Conservation (phyloP, 2,797 vertebrate genomes). For the Takifugu rubripes region DNA sequence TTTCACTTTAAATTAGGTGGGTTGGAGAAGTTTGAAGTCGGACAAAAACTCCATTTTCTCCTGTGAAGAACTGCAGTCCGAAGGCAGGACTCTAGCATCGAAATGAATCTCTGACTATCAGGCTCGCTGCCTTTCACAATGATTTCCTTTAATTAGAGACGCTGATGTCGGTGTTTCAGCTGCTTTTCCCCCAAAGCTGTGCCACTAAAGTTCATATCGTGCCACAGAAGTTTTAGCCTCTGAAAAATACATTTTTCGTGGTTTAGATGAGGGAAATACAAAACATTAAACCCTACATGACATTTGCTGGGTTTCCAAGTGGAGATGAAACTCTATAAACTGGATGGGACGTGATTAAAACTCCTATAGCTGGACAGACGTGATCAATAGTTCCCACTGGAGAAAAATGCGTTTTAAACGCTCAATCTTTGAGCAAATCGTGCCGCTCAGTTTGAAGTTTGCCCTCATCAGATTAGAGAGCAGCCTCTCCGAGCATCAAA, state of each 20-base stretch:
- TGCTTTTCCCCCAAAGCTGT: neutral
- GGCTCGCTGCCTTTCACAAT: too few species aligned
- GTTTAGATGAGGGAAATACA: neutral
- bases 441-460: conserved; percentile 55
- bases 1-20: too few species aligned
- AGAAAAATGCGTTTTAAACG: conserved; percentile 51
- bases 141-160: conserved; percentile 1
- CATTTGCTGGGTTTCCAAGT: conserved; percentile 16
- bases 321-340: conserved; percentile 35
- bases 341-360: conserved; percentile 16
- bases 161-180: neutral
- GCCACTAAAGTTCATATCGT: neutral
- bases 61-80: too few species aligned
- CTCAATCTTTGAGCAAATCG: conserved; percentile 52
- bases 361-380: conserved; percentile 30
- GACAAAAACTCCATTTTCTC: too few species aligned
- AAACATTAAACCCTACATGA: neutral
- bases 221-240: conserved; percentile 10
- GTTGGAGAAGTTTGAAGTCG: too few species aligned
- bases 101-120: too few species aligned
- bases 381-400: conserved; percentile 56
- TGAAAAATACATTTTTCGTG: neutral
- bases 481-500: conserved; percentile 59
- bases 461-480: conserved; percentile 59
- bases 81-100: too few species aligned